Conservation (phyloP, 92 coral and sea anemone species). For the Porites divaricata region DNA sequence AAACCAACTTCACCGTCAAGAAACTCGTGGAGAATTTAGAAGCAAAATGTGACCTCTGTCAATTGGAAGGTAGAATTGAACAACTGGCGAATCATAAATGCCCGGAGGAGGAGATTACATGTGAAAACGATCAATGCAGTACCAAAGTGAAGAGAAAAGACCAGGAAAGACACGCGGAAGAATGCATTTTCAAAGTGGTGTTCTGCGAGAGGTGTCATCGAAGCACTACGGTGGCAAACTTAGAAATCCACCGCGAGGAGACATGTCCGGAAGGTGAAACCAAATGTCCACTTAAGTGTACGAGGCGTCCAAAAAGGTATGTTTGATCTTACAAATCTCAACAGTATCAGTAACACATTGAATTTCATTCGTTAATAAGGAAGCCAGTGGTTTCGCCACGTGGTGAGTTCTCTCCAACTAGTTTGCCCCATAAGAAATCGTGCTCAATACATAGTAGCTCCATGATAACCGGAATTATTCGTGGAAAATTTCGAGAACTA, state of each 20-base stretch:
- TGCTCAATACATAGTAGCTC: no score
- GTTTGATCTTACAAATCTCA: not conserved
- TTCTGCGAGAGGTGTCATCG: not conserved
- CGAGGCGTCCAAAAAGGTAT: conserved; percentile 15
- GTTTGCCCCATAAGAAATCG: no score
- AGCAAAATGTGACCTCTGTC: conserved; percentile 3
- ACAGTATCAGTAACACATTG: not conserved
- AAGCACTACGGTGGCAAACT: not conserved
- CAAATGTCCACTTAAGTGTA: conserved; percentile 16
- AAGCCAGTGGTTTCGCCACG: not conserved
- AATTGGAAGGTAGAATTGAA: not conserved
- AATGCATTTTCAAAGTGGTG: not conserved
- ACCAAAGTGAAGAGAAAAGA: conserved; percentile 11
- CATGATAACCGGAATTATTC: no score
- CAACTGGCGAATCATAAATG: not conserved
- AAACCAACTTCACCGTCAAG: conserved; percentile 12
- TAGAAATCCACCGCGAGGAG: not conserved
- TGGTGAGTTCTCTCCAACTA: not conserved
- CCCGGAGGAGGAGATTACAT: conserved; percentile 5
- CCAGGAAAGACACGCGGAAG: conserved; percentile 5
- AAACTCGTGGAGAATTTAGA: not conserved
- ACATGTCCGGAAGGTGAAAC: not conserved
- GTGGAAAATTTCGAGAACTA: no score
- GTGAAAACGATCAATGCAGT: not conserved
- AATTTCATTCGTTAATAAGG: not conserved